A percentile compares a stretch with the other conserved stretches of the same genome.
These are phyloP conservation scores for Onychostoma macrolepis DNA, from an alignment of 2,113 vertebrate species.

Conservation along the genomic window DNA sequence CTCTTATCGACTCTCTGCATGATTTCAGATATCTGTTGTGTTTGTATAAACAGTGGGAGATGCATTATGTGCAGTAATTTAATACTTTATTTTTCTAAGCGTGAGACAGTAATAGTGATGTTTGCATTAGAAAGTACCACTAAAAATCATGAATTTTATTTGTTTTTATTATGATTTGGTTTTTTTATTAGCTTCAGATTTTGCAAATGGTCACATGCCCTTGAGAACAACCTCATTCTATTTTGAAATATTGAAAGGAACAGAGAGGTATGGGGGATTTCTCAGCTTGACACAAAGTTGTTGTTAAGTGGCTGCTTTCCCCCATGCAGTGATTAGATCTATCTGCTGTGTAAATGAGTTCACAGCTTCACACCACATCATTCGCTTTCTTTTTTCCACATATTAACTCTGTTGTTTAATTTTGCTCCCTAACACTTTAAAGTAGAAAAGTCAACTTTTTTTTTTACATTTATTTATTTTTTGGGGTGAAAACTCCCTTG, in stretches of 20 bases:
- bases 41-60: neutral
- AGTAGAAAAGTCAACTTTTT: neutral
- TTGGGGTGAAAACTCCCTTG: neutral
- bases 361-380: conserved; percentile 42
- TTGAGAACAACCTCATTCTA: conserved; percentile 9
- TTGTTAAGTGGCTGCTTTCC: conserved; percentile 38
- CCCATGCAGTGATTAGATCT: conserved; percentile 40
- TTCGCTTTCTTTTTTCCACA: neutral
- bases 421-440: neutral
- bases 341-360: conserved; percentile 45
- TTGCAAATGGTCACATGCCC: neutral
- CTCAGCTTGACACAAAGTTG: conserved; percentile 44
- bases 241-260: conserved; percentile 20
- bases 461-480: too few species aligned
- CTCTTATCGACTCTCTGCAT: neutral
- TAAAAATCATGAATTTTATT: neutral
- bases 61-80: neutral
- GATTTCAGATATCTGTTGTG: neutral
- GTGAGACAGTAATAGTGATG: neutral
- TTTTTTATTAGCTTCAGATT: neutral
- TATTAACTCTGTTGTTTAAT: conserved; percentile 8
- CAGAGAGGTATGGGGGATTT: conserved; percentile 12
- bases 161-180: neutral
- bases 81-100: neutral
- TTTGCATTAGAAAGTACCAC: neutral